A percentile compares a stretch with the other conserved stretches of the same genome.
These are phyloP conservation scores for Oncorhynchus nerka DNA, from an alignment of 2,113 vertebrate species.

Conservation along the genomic window DNA sequence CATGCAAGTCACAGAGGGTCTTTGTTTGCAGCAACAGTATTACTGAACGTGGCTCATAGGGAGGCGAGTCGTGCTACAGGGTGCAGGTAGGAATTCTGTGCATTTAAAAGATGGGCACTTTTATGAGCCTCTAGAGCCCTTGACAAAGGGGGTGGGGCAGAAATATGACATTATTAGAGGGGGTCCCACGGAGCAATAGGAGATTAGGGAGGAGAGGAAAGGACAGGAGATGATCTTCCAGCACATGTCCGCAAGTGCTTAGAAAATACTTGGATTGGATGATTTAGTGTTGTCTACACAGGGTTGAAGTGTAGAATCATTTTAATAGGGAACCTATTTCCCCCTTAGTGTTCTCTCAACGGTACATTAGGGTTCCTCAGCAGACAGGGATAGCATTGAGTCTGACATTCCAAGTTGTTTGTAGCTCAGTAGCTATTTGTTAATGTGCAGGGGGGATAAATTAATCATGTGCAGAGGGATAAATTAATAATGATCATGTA, in stretches of 20 bases:
- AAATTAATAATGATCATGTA: constrained; percentile 22
- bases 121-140: background rate
- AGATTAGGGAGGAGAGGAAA: constrained; percentile 6
- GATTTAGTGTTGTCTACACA: constrained; percentile 28
- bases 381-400: constrained; percentile 40
- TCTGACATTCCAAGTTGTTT: constrained; percentile 37
- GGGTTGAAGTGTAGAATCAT: constrained; percentile 26
- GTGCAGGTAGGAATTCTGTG: background rate
- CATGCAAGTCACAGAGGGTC: too few relatives aligned
- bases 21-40: too few relatives aligned
- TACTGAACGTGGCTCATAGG: background rate
- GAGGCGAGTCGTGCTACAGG: background rate
- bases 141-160: constrained; percentile 1
- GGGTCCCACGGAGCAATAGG: constrained; percentile 13
- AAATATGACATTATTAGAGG: constrained; percentile 31
- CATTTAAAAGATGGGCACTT: background rate
- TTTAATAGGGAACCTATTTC: too few relatives aligned
- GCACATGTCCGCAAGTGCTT: constrained; percentile 20
- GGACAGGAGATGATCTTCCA: constrained; percentile 14
- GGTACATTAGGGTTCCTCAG: constrained; percentile 10
- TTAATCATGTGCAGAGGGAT: background rate
- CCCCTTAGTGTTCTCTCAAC: constrained; percentile 4
- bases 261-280: constrained; percentile 1
- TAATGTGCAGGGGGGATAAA: background rate
- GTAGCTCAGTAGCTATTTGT: constrained; percentile 36